Evolutionary conservation across 2,113 vertebrate species (phyloP).

Genomic region (Paraplagusia blochii): DNA sequence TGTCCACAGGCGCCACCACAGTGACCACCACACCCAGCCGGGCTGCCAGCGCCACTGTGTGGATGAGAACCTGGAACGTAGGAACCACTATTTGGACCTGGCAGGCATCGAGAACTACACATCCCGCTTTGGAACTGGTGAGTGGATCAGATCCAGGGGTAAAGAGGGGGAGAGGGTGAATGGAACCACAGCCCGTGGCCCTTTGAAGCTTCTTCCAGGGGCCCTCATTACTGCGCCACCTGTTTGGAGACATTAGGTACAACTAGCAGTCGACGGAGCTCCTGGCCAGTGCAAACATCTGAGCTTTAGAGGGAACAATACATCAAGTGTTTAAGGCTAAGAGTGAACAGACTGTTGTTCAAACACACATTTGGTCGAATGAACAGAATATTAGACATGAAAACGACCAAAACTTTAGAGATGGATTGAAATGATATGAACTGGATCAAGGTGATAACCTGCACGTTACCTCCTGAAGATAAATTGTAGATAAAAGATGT

Average conservation of each 20-base stretch:
- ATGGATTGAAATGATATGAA: too few species aligned
- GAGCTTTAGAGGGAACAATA: slow-evolving; percentile 57
- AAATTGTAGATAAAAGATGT: too few species aligned
- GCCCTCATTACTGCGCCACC: slow-evolving; percentile 65
- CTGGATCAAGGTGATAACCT: too few species aligned
- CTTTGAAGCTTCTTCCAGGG: slow-evolving; percentile 63
- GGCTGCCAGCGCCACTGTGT: slow-evolving; percentile 91
- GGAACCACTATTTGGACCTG: slow-evolving; percentile 99
- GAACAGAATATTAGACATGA: slow-evolving; percentile 53
- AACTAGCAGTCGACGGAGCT: slow-evolving; percentile 36
- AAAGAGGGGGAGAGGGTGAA: slow-evolving; percentile 14
- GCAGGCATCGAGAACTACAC: slow-evolving; percentile 99
- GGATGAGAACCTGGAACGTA: slow-evolving; percentile 97
- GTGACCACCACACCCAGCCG: slow-evolving; percentile 84
- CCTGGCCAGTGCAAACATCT: slow-evolving; percentile 64
- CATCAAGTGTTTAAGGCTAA: slow-evolving; percentile 57
- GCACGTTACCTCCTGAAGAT: too few species aligned
- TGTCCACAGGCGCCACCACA: slow-evolving; percentile 86
- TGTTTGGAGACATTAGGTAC: slow-evolving; percentile 57
- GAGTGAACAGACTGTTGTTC: slow-evolving; percentile 33
- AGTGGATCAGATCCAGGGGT: slow-evolving; percentile 51
- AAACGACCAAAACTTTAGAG: too few species aligned
- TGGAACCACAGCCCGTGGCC: slow-evolving; percentile 15
- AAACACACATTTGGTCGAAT: slow-evolving; percentile 49
- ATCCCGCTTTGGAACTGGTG: slow-evolving; percentile 93